Evolutionary conservation across 2,113 vertebrate species (phyloP).

Genomic region (Zosterops japonicus): DNA sequence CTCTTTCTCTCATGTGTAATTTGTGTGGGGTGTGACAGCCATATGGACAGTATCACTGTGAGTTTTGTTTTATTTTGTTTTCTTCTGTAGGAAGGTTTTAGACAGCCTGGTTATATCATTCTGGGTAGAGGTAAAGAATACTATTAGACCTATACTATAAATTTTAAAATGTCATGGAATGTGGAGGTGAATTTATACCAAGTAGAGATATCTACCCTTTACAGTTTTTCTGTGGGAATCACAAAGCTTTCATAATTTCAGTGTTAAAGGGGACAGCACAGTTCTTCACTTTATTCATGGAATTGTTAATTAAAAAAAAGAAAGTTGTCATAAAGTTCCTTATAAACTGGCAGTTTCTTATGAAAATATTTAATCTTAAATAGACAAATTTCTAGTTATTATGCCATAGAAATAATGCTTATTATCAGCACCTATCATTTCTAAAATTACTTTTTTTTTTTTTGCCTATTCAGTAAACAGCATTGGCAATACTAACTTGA

Average conservation of each 20-base stretch:
- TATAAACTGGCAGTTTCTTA: background rate
- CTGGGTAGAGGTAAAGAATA: background rate
- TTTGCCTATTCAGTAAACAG: slow-evolving; percentile 31
- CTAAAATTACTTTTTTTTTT: background rate
- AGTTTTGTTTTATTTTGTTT: background rate
- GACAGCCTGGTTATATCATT: background rate
- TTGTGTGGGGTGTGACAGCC: background rate
- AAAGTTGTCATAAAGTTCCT: background rate
- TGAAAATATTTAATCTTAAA: background rate
- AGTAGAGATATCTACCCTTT: background rate
- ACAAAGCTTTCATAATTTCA: background rate
- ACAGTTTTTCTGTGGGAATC: background rate
- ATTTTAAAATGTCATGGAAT: background rate
- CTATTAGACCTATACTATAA: background rate
- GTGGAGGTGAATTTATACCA: background rate
- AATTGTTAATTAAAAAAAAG: background rate
- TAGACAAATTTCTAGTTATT: background rate
- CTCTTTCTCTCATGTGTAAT: background rate
- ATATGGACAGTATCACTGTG: background rate
- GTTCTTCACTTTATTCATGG: background rate
- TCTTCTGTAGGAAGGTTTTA: background rate
- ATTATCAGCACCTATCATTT: background rate
- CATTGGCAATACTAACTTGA: background rate
- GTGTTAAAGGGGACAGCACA: background rate
- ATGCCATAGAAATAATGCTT: background rate